phyloP scores from a whole-genome alignment of 2,888 invertebrate species.

The Catonia carolina region DNA sequence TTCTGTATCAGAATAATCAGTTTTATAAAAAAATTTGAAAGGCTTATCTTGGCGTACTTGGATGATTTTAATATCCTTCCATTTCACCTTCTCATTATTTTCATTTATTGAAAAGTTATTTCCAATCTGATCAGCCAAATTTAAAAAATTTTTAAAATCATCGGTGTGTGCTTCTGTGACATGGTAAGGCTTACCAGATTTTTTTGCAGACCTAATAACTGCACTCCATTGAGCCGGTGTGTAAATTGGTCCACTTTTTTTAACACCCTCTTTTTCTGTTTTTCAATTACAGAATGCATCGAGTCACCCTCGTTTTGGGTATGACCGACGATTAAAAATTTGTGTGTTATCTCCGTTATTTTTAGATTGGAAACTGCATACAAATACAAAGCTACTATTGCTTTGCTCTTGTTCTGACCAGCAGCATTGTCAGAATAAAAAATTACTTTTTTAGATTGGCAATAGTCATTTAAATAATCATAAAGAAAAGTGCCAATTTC shows the following conservation, averaged over 20 bases:
- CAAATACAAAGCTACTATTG: slow-evolving; percentile 26
- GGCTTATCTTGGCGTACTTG: not conserved
- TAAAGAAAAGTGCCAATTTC: slow-evolving; percentile 28
- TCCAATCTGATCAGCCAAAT: not conserved
- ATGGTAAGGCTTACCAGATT: not conserved
- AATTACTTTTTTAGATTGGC: slow-evolving; percentile 6
- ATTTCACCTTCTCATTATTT: not conserved
- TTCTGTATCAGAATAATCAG: not conserved
- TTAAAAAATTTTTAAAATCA: not conserved
- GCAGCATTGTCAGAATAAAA: slow-evolving; percentile 31
- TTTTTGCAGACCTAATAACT: not conserved
- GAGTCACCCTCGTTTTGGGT: slow-evolving; percentile 32
- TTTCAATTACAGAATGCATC: slow-evolving; percentile 29
- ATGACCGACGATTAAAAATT: slow-evolving; percentile 31
- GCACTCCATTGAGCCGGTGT: slow-evolving; percentile 21
- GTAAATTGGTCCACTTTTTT: slow-evolving; percentile 27
- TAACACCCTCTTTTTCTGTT: slow-evolving; percentile 22
- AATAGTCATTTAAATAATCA: slow-evolving; percentile 16
- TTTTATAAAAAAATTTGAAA: not conserved
- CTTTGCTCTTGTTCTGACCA: slow-evolving; percentile 31
- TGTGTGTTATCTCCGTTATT: slow-evolving; percentile 28
- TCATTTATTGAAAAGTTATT: not conserved
- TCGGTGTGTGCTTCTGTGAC: not conserved
- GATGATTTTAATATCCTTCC: not conserved
- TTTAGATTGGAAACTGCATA: slow-evolving; percentile 18